Evolutionary conservation across 1,140 invertebrate genomes (phyloP), one percentile per base, ranked within the genome.

Genomic region (Platorchestia sp.): DNA sequence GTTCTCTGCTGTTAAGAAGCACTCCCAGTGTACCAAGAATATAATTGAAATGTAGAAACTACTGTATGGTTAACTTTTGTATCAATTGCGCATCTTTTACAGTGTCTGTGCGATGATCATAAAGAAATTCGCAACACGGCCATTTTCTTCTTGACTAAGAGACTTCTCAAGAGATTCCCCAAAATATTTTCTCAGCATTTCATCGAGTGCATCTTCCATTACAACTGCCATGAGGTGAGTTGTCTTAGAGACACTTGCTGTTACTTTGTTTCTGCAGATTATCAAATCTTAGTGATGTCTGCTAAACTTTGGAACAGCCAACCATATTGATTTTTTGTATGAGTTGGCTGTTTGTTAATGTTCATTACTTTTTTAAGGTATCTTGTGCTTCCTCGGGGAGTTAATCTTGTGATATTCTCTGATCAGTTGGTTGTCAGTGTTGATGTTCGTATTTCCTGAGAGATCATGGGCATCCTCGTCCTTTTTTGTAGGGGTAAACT

Each of bases 201-300:
- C 96, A 96, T 98, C 42, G 97, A 98, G 95, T 97, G 97, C 95
- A 97, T 98, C 75, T 98, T 98, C 96, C 97, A 98, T 96, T 98
- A 98, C 96, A 98, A 98, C 96, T 97, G 97, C 95, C 98, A 97
- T 96, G 97, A 97, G 95, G 97, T 97, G 97, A 97, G 95, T 75
- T 75, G 27, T 96, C 96, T 96, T 47, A n/a, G n/a, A n/a, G n/a
- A 47, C 3, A n/a, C 47, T 44, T 93, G 10, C 19, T 44, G 44
- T 10, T 3, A 44, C 14, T 45, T 45, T 93, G 44, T n/a, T 44
- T 44, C 45, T 45, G 7, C 36, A 40, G 87, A 14, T n/a, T n/a
- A n/a, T 42, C 1, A 75, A 22, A 22, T 75, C 59, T 75, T 36
- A 75, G 59, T 36, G 27, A 19, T 10, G 27, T 75, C 14, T 3